Evolutionary conservation across 2,113 vertebrate genomes (phyloP).

Genomic region (Halcyon senegalensis): DNA sequence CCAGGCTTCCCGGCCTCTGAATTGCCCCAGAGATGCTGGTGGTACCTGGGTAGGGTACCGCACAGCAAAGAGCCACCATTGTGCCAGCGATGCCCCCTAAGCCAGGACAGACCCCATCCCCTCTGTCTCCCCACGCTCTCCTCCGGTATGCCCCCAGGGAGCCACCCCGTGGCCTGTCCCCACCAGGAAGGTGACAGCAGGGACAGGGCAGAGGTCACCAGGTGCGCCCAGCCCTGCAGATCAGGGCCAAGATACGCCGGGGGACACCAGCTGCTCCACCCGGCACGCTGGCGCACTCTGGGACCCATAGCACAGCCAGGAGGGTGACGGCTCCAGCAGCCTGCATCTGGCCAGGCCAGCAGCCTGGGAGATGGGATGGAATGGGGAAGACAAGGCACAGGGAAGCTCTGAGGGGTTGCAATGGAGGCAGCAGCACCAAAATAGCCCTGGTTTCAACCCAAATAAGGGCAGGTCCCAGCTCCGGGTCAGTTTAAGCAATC

Average conservation of each 20-base stretch:
- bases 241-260: neutral
- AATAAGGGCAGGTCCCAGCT: constrained; percentile 42
- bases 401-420: neutral
- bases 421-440: constrained; percentile 2
- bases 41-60: neutral
- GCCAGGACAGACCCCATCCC: neutral
- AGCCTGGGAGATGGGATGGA: neutral
- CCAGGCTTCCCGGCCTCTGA: neutral
- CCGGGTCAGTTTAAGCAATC: neutral
- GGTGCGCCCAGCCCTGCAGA: neutral
- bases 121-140: neutral
- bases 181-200: neutral
- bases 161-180: neutral
- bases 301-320: fast-evolving
- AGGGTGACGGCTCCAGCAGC: neutral
- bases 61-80: neutral
- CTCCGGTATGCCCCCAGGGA: neutral
- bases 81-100: neutral
- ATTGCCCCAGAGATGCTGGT: neutral
- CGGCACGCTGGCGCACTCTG: neutral
- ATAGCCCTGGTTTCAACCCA: constrained; percentile 47
- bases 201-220: constrained; percentile 8
- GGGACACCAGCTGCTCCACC: neutral
- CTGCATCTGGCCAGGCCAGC: neutral
- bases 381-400: neutral